Evolutionary conservation across 2,888 invertebrate species (phyloP), one percentile per base, ranked within the genome.

Genomic region (Omphaloscelis lunosa): DNA sequence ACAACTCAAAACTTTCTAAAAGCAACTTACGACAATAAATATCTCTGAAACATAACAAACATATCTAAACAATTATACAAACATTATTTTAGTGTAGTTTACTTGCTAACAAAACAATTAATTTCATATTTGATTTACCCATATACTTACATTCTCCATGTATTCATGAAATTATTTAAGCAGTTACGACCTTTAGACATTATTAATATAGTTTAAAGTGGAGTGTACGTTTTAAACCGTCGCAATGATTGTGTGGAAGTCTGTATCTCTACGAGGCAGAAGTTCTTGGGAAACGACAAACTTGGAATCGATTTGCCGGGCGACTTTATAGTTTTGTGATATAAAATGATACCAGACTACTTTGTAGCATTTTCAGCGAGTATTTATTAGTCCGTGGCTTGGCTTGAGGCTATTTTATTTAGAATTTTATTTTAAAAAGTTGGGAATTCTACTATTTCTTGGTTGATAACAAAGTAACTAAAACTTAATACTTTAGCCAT

Each of bases 241-340:
- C 65, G 70, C 29, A 45, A 45, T 72, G 48, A 76, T 78, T 69
- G 59, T 65, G 59, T 56, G 39, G 48, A 45, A 72, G 59, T 48
- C 45, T 72, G 53, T 77, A 70, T 67, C 68, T 34, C 61, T 70
- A 62, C 27, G 39, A 59, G 51, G 58, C 53, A 59, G 65, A 86
- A 84, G 71, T 87, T 86, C 48, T 29, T 8, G 53, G 39, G 59
- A 39, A 75, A 76, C 76, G 75, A 62, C 78, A 71, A 85, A 88
- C 75, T 85, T 86, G 15, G 29, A 78, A 87, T 82, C 82, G 88
- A 87, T 87, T 82, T 85, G 76, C 78, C 70, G 61, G 6, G 34
- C 39, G 66, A 85, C 75, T 82, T 81, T 72, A 72, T 72, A 82
- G 82, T 87, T 76, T 62, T 45, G 65, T 59, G 56, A 76, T 82